Percentiles rank a stretch among this genome's conserved stretches.
These are phyloP conservation scores for Orchesella flavescens DNA, from an alignment of 2,888 invertebrate genomes.

Conservation along the genomic window DNA sequence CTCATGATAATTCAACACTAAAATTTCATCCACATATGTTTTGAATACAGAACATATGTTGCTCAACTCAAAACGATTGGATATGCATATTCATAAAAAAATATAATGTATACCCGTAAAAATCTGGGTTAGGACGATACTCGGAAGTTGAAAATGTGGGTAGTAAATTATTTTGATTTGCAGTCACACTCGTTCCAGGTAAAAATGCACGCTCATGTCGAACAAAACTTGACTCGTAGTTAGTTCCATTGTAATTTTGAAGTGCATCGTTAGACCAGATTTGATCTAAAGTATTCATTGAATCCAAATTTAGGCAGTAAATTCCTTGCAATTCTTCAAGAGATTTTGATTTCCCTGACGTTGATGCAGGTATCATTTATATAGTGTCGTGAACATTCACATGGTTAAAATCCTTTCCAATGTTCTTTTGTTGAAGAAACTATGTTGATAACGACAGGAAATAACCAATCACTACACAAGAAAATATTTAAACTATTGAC, in stretches of 20 bases:
- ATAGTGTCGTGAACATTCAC: no score
- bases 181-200: slow-evolving; percentile 18
- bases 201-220: slow-evolving; percentile 21
- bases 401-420: no score
- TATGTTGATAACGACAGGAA: no score
- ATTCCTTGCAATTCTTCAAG: slow-evolving; percentile 2
- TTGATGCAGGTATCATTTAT: slow-evolving; percentile 66
- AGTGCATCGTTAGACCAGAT: slow-evolving; percentile 68
- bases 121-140: slow-evolving; percentile 44
- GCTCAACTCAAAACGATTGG: background rate
- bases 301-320: slow-evolving; percentile 11
- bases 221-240: slow-evolving; percentile 20
- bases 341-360: background rate
- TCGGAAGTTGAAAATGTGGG: slow-evolving; percentile 41
- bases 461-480: no score
- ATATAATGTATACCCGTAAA: slow-evolving; percentile 43
- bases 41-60: no score
- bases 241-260: slow-evolving; percentile 7
- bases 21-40: background rate
- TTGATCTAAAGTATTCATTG: slow-evolving; percentile 58
- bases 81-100: slow-evolving; percentile 11
- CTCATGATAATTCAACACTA: background rate
- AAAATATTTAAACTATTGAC: no score
- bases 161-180: background rate
- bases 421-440: no score